Base-by-base conservation (phyloP, 2,797 vertebrate genomes). In the Nannoperca obscura region DNA sequence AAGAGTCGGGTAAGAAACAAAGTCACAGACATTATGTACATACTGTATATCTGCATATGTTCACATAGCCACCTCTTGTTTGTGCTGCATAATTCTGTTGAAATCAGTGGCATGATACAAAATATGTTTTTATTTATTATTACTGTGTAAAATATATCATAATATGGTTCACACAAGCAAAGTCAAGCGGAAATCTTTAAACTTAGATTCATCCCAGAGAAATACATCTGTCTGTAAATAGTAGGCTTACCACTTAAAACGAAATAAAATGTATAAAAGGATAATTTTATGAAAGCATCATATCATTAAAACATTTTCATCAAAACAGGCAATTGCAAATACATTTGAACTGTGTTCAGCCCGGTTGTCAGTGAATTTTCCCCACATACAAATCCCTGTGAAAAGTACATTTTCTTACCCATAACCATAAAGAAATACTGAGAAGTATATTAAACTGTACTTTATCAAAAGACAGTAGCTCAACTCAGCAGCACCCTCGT, bases 1-100 rank as follows among this genome's bases (percentile, higher is more conserved):
- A 99, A 96, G 98, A 99, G 93, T 99, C 98, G 77, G 98, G 98
- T 98, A 91, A 93, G 88, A 58, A 64, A 70, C 27, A 40, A 38
- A 70, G 32, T 20, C 2, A 30, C 12, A 19, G 17, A 27, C 20
- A 22, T 7, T n/a, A n/a, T 44, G 2, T 55, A 30, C 24, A 53
- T 24, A 22, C 6, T 44, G 27, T 47, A 52, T 32, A n/a, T 32
- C 9, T 44, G 72, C 22, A 19, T 8, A 22, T 2, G 7, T 47
- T 20, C 27, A 42, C 44, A 27, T 38, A 20, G 24, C 27, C 10
- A n/a, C 20, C 14, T 44, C 38, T 58, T 5, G 1, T 22, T 54
- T 72, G 6, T 27, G 22, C 20, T 54, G 34, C 8, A 1, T n/a
- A 0, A 36, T 36, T 60, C n/a, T 1, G 19, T 59, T 58, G 7